Percentiles rank a stretch among this genome's conserved stretches.
Conservation (phyloP, 1,140 invertebrate species). For the Carposina sasakii region DNA sequence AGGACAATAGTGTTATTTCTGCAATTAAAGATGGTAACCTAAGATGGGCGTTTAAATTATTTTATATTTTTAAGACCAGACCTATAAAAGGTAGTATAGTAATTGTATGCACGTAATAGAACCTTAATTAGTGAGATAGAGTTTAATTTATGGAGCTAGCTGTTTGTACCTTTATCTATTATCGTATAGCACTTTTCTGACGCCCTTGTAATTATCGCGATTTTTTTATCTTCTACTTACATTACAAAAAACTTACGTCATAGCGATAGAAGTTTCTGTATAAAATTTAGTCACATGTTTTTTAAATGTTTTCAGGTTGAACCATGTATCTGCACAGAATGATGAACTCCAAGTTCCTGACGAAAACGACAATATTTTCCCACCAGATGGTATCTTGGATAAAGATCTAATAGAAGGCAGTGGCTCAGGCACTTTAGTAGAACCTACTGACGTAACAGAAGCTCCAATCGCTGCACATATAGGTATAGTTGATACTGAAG, state of each 20-base stretch:
- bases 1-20: no score
- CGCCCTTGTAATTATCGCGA: conserved; percentile 57
- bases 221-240: conserved; percentile 62
- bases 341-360: conserved; percentile 45
- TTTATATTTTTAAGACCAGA: no score
- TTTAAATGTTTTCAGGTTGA: conserved; percentile 43
- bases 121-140: no score
- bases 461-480: no score
- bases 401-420: conserved; percentile 41
- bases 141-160: no score
- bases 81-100: no score
- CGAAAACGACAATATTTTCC: conserved; percentile 53
- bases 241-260: conserved; percentile 61
- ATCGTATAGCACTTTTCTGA: conserved; percentile 22
- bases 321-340: conserved; percentile 34
- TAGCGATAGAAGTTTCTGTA: conserved; percentile 50
- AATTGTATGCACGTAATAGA: no score
- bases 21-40: no score
- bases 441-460: conserved; percentile 31
- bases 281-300: conserved; percentile 49
- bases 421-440: conserved; percentile 32
- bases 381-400: conserved; percentile 43
- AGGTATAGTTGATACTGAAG: no score
- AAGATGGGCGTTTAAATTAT: no score
- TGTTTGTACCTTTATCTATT: no score